Evolutionary conservation across 2,797 vertebrate species (phyloP).

Genomic region (Sebastes oblongus): DNA sequence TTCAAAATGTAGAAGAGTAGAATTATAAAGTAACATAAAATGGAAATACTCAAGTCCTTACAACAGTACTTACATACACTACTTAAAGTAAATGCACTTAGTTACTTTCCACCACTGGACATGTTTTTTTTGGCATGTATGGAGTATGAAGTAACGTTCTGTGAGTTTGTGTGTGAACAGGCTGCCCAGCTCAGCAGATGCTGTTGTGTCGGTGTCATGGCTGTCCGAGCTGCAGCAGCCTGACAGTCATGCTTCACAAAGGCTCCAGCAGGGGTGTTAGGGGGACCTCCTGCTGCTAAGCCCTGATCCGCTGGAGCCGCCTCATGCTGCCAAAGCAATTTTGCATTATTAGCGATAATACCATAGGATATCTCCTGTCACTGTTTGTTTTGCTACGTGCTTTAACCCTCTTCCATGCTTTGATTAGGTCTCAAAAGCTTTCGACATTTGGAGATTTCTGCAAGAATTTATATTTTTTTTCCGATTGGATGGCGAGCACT

Average conservation of each 20-base stretch:
- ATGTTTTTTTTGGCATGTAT: background rate
- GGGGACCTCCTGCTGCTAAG: constrained; percentile 70
- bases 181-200: constrained; percentile 72
- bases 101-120: background rate
- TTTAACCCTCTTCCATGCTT: fast-evolving
- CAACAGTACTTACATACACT: too few relatives aligned
- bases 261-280: constrained; percentile 59
- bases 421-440: too few relatives aligned
- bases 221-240: constrained; percentile 50
- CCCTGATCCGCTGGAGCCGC: constrained; percentile 69
- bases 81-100: too few relatives aligned
- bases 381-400: constrained; percentile 47
- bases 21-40: too few relatives aligned
- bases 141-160: background rate
- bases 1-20: fast-evolving
- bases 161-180: constrained; percentile 32
- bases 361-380: constrained; percentile 56
- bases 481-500: too few relatives aligned
- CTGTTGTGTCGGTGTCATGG: constrained; percentile 43
- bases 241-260: constrained; percentile 58
- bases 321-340: constrained; percentile 78
- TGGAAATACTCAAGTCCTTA: too few relatives aligned
- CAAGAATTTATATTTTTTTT: too few relatives aligned
- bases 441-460: too few relatives aligned
- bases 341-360: constrained; percentile 69